Base-by-base conservation (phyloP, 2,888 invertebrate species). In the Apotomis turbidana region DNA sequence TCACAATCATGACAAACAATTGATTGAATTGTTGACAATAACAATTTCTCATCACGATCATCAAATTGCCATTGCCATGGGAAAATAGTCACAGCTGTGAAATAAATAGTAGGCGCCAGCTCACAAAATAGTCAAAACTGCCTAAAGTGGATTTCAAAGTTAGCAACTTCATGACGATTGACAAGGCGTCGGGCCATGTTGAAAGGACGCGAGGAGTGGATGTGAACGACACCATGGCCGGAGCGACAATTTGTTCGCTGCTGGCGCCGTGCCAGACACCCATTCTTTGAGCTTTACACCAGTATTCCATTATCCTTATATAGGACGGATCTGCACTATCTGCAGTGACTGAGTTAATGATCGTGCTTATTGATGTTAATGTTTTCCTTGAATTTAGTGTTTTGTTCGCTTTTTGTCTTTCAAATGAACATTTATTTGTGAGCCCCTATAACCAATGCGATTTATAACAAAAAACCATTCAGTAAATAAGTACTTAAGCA, bases 271-370 rank as follows among this genome's bases (percentile, higher is more conserved):
- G 88, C 88, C 88, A 87, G 85, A 80, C 81, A 81, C 74, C 82
- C 83, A 86, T 88, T 88, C 87, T 88, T 87, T 85, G 82, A 82
- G 83, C 83, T 83, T 82, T 84, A 88, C 88, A 89, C 82, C 81
- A 84, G 84, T 84, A 88, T 87, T 85, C 88, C 87, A 90, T 90
- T 90, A 90, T 86, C 82, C 81, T 87, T 83, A 87, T 86, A 87
- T 80, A 81, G 83, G 27, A 81, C 78, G 80, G 76, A 79, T 79
- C 76, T 79, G 83, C 81, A 81, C 80, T 78, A 76, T 78, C 77
- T 78, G 80, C 83, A 82, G 80, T 82, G 81, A 81, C 79, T 82
- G 79, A 83, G 85, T 82, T 89, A 87, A 88, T 87, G 84, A 87
- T 85, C 85, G 81, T 76, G 75, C 61, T 51, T 13, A 38, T 57